Evolutionary conservation across 1,140 invertebrate species (phyloP).

Genomic region (Heliconius congener): DNA sequence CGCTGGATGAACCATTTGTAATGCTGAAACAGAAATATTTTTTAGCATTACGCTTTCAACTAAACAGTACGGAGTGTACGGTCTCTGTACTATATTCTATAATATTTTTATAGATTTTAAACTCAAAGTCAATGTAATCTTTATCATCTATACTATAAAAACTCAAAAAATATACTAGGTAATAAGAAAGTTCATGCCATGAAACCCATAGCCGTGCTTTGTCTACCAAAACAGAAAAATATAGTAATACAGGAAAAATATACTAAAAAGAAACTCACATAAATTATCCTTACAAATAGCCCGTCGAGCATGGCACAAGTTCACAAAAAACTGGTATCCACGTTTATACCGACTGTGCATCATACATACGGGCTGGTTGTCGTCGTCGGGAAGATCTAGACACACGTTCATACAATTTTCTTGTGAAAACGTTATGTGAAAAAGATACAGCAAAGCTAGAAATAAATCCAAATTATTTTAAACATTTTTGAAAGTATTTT

Average conservation of each 20-base stretch:
- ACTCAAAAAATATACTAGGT: no score
- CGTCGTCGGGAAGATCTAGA: conserved; percentile 50
- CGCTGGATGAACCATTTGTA: conserved; percentile 61
- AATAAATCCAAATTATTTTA: not conserved
- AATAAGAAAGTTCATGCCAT: no score
- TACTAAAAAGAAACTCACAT: conserved; percentile 39
- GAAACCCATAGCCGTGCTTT: no score
- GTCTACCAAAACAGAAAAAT: not conserved
- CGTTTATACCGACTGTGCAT: conserved; percentile 70
- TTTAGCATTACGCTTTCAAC: no score
- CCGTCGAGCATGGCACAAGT: conserved; percentile 63
- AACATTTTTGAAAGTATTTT: no score
- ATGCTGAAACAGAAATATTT: conserved; percentile 44
- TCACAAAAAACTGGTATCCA: conserved; percentile 63
- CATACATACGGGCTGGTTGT: conserved; percentile 65
- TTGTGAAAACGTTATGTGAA: not conserved
- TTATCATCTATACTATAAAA: no score
- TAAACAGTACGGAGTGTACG: no score
- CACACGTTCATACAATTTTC: conserved; percentile 42
- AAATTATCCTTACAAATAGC: conserved; percentile 62
- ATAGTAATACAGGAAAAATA: no score
- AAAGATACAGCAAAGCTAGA: not conserved
- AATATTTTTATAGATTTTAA: no score
- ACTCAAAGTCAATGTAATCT: no score
- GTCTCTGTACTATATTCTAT: no score